These are phyloP conservation scores for human DNA, from an alignment of 2,113 vertebrate species.

Conservation along the genomic window DNA sequence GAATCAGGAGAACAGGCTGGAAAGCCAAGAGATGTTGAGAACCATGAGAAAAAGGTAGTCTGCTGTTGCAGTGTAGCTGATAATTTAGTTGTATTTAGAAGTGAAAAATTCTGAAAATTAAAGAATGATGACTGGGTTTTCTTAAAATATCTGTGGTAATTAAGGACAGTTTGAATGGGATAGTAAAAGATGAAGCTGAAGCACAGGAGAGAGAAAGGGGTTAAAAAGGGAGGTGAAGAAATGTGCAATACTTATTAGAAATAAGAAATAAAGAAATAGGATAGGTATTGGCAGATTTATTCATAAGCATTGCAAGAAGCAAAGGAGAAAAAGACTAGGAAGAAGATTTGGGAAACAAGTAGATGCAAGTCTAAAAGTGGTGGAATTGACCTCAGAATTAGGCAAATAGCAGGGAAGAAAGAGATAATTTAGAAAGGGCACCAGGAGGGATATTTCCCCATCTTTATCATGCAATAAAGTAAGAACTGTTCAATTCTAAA, in stretches of 20 bases:
- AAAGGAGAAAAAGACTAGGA: background rate
- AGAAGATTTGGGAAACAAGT: background rate
- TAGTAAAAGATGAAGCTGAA: background rate
- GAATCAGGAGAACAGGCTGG: background rate
- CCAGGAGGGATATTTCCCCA: background rate
- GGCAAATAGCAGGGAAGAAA: background rate
- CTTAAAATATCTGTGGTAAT: background rate
- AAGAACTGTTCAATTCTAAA: background rate
- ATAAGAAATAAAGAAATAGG: background rate
- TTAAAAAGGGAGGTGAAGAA: background rate
- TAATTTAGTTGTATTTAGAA: background rate
- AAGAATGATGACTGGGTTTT: background rate
- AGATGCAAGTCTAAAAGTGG: background rate
- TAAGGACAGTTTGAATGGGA: background rate
- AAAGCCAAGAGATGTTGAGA: background rate
- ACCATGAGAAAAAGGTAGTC: background rate
- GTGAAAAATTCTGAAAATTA: background rate
- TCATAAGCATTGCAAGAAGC: background rate
- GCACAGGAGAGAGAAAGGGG: background rate
- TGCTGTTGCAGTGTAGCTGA: background rate
- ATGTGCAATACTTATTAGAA: background rate
- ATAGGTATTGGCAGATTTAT: background rate
- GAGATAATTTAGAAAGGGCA: background rate
- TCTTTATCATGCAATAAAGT: background rate
- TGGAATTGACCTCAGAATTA: background rate